phyloP scores from a whole-genome alignment of 1,140 invertebrate species.

The Latrodectus geometricus region DNA sequence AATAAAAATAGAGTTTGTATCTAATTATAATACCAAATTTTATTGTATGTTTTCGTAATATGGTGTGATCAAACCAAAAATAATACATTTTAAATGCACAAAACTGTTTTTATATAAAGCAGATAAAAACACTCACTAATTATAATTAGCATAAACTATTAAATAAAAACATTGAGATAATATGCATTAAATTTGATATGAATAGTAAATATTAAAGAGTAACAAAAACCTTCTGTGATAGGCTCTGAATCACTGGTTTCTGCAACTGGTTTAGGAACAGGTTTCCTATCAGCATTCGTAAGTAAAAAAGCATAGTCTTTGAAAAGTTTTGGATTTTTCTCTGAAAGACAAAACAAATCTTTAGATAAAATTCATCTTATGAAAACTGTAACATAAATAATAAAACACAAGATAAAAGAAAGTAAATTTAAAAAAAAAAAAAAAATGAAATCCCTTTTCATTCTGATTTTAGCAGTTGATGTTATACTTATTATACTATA shows the following conservation, averaged over 20 bases:
- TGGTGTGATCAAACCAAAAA: not conserved
- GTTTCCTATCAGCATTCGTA: constrained; percentile 37
- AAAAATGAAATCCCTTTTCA: not conserved
- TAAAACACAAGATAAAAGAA: too few species aligned
- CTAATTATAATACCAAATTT: too few species aligned
- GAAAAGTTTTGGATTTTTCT: constrained; percentile 22
- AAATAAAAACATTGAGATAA: too few species aligned
- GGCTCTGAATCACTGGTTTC: not conserved
- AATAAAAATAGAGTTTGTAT: too few species aligned
- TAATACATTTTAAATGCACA: not conserved
- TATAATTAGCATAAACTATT: too few species aligned
- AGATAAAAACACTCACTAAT: too few species aligned
- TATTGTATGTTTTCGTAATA: too few species aligned
- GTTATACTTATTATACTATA: too few species aligned
- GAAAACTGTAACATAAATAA: not conserved
- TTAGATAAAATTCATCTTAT: not conserved
- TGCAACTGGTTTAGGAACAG: not conserved
- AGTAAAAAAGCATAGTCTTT: constrained; percentile 44
- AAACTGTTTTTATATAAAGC: not conserved
- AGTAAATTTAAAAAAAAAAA: not conserved
- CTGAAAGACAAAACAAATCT: not conserved
- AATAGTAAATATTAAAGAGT: not conserved
- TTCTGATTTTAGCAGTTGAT: not conserved
- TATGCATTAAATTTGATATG: too few species aligned
- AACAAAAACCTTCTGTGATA: constrained; percentile 31